Percentiles rank a stretch among this genome's conserved stretches.
These are phyloP conservation scores for Anas bernieri DNA, from an alignment of 2,797 vertebrate genomes.

Conservation along the genomic window DNA sequence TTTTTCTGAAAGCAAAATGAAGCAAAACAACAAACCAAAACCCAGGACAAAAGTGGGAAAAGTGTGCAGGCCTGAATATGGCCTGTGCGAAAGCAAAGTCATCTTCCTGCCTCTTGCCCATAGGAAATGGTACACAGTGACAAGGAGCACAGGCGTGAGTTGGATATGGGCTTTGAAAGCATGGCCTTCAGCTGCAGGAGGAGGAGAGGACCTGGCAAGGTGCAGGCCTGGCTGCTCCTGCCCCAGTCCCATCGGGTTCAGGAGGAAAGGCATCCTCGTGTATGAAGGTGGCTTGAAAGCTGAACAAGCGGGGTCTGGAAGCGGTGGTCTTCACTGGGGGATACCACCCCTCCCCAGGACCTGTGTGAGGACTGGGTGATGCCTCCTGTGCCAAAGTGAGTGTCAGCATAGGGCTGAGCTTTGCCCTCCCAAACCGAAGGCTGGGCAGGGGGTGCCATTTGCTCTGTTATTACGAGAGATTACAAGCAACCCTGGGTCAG, in stretches of 20 bases:
- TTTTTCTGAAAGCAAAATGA: neutral
- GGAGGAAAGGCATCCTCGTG: neutral
- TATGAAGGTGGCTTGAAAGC: neutral
- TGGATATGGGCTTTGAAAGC: neutral
- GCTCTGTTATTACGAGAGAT: neutral
- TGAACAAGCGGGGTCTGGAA: neutral
- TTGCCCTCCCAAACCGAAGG: neutral
- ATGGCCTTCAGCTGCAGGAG: fast-evolving
- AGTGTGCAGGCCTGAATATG: neutral
- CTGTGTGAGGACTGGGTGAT: fast-evolving
- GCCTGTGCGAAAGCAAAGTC: neutral
- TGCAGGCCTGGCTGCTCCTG: neutral
- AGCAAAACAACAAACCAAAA: neutral
- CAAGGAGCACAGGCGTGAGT: neutral
- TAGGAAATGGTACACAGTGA: neutral
- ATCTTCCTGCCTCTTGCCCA: neutral
- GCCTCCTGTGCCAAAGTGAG: fast-evolving
- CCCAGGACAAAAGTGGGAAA: neutral
- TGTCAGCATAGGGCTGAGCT: neutral
- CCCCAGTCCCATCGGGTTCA: neutral
- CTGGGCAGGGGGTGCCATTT: neutral
- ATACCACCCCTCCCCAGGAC: neutral
- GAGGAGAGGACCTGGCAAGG: neutral
- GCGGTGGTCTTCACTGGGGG: neutral
- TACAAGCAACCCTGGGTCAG: neutral